Conservation (phyloP, 2,888 invertebrate species). For the Camponotus fellah region DNA sequence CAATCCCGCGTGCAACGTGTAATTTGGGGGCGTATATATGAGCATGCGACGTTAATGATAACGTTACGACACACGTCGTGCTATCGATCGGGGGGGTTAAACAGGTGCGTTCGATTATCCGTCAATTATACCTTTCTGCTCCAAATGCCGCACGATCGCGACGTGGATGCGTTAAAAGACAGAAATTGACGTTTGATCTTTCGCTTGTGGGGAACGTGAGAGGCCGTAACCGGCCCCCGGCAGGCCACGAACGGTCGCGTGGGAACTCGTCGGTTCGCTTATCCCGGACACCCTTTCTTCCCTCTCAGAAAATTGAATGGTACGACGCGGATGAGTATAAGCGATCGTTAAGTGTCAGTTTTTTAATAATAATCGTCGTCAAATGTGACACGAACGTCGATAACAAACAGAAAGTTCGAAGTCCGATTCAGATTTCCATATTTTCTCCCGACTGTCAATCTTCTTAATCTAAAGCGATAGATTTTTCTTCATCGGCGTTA, state of each 20-base stretch:
- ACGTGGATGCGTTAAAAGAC: constrained; percentile 48
- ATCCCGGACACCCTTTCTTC: constrained; percentile 56
- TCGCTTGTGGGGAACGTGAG: constrained; percentile 67
- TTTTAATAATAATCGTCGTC: constrained; percentile 64
- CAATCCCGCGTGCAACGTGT: constrained; percentile 33
- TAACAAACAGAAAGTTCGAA: constrained; percentile 52
- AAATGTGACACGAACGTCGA: constrained; percentile 72
- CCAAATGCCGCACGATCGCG: constrained; percentile 35
- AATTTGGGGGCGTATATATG: constrained; percentile 35
- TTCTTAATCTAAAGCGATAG: background rate
- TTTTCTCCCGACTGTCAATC: background rate
- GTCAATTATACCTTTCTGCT: constrained; percentile 30
- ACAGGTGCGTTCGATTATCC: constrained; percentile 40
- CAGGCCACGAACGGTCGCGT: constrained; percentile 68
- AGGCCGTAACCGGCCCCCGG: constrained; percentile 56
- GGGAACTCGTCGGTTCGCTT: constrained; percentile 66
- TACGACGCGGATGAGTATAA: constrained; percentile 67
- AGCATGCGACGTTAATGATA: constrained; percentile 46
- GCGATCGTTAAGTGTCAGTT: constrained; percentile 68
- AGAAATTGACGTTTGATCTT: constrained; percentile 68
- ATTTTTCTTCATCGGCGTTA: background rate
- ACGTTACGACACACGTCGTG: constrained; percentile 32
- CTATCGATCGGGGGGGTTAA: constrained; percentile 39
- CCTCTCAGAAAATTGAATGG: constrained; percentile 74
- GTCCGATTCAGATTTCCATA: background rate